Conservation (phyloP, 2,113 vertebrate species). For the Pongo abelii region DNA sequence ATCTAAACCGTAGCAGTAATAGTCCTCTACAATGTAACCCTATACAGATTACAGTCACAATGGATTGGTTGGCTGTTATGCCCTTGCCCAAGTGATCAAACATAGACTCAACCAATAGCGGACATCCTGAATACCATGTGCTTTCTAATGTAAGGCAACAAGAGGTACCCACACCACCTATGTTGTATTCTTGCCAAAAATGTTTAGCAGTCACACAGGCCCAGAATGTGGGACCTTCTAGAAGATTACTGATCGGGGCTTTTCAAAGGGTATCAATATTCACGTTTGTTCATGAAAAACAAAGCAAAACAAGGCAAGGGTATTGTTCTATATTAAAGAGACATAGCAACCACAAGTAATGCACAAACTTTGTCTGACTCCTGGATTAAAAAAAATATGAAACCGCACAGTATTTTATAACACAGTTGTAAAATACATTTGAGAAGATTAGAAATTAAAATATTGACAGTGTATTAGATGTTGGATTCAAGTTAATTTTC, state of each 20-base stretch:
- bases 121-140: not conserved
- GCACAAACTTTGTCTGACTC: not conserved
- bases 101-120: not conserved
- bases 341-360: not conserved
- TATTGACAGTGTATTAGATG: not conserved
- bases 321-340: not conserved
- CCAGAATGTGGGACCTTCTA: not conserved
- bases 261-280: not conserved
- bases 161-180: not conserved
- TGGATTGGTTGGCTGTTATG: no score
- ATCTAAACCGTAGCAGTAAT: not conserved
- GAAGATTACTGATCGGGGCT: not conserved
- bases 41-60: not conserved
- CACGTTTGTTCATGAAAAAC: not conserved
- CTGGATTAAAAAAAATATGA: not conserved
- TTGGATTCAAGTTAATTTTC: constrained; percentile 10
- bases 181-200: not conserved
- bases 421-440: not conserved
- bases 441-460: not conserved
- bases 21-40: not conserved
- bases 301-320: not conserved
- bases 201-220: not conserved
- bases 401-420: not conserved
- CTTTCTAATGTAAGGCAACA: not conserved
- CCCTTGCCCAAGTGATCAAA: not conserved